A percentile compares a stretch with the other conserved stretches of the same genome.
These are phyloP conservation scores for Drosophila flavopinicola DNA, from an alignment of 2,888 invertebrate genomes.

Conservation along the genomic window DNA sequence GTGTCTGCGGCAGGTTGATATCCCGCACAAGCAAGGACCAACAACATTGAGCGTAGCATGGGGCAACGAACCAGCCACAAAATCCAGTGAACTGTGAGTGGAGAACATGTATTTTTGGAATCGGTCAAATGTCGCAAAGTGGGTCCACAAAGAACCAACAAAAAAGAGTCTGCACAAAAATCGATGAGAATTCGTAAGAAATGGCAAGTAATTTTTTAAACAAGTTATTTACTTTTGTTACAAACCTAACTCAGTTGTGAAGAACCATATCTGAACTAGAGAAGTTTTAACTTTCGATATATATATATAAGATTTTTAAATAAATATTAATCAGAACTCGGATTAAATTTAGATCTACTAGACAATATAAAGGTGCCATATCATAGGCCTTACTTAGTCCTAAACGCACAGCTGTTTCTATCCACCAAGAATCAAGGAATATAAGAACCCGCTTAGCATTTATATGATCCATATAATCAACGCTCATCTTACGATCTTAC, in stretches of 20 bases:
- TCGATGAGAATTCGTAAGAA: not conserved
- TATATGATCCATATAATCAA: slow-evolving; percentile 28
- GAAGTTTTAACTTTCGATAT: not conserved
- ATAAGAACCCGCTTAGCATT: slow-evolving; percentile 2
- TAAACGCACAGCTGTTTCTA: not conserved
- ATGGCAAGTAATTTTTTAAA: not conserved
- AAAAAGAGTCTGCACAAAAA: not conserved
- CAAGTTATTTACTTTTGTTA: not conserved
- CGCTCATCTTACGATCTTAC: slow-evolving; percentile 41
- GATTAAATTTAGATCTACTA: not conserved
- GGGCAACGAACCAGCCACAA: slow-evolving; percentile 72
- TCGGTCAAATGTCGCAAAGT: slow-evolving; percentile 31
- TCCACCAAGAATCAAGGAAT: not conserved
- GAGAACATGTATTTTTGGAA: slow-evolving; percentile 24
- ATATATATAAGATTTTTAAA: not conserved
- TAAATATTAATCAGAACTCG: not conserved
- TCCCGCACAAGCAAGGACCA: slow-evolving; percentile 46
- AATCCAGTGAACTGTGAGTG: slow-evolving; percentile 64
- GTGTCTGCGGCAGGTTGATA: slow-evolving; percentile 72
- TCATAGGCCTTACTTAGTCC: slow-evolving; percentile 5
- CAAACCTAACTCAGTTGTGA: not conserved
- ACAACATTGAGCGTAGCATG: slow-evolving; percentile 65
- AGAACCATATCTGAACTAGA: not conserved
- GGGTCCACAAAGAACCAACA: not conserved
- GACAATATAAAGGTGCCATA: too few species aligned